Conservation (phyloP, 2,888 invertebrate genomes). For the Drosophila subsilvestris region DNA sequence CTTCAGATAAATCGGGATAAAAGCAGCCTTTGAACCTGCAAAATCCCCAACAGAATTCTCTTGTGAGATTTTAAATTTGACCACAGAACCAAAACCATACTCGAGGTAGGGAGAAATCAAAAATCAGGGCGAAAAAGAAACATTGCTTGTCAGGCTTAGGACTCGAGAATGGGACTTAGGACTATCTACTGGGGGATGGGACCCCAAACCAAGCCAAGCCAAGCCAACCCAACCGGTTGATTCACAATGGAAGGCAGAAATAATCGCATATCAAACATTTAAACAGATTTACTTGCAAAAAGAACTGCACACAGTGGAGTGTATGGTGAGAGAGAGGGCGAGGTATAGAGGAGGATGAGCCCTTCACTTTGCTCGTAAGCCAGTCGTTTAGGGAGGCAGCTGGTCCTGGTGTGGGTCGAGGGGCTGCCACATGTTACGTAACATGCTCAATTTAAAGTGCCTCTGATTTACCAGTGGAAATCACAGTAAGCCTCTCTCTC, state of each 20-base stretch:
- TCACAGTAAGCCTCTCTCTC: constrained; percentile 24
- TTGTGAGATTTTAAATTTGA: not conserved
- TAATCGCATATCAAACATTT: constrained; percentile 53
- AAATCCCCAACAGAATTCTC: not conserved
- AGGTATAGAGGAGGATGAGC: not conserved
- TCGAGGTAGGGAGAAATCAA: not conserved
- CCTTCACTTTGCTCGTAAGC: constrained; percentile 40
- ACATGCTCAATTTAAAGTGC: constrained; percentile 73
- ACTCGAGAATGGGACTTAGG: constrained; percentile 9
- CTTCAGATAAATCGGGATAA: not conserved
- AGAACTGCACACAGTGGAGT: constrained; percentile 6
- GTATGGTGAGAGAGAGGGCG: not conserved
- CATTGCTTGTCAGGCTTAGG: constrained; percentile 1
- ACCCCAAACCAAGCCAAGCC: no score
- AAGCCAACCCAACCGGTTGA: not conserved
- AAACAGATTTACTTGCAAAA: constrained; percentile 48
- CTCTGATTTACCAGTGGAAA: constrained; percentile 60
- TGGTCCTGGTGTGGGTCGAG: constrained; percentile 2
- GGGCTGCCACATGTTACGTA: constrained; percentile 52
- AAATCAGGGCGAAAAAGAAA: not conserved
- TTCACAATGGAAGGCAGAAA: constrained; percentile 16
- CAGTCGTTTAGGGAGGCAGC: constrained; percentile 15
- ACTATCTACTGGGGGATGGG: not conserved
- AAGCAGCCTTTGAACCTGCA: not conserved
- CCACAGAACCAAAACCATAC: not conserved